These are phyloP conservation scores for Campylomormyrus numenius DNA, from an alignment of 2,113 vertebrate species.

Conservation along the genomic window DNA sequence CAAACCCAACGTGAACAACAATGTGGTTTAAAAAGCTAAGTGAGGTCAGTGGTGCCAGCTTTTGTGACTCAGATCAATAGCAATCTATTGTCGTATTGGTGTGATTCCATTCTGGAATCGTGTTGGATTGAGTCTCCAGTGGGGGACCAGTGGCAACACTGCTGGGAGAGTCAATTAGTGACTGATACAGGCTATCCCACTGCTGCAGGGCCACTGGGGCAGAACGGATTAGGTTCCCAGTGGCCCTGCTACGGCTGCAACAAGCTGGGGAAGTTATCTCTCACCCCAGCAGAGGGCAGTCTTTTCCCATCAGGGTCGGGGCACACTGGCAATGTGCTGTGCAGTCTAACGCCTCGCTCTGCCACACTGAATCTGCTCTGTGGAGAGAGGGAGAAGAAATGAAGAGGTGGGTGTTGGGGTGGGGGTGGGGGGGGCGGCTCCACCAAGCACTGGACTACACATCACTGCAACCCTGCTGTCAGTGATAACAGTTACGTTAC, in stretches of 20 bases:
- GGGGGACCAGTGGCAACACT: neutral
- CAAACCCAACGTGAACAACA: neutral
- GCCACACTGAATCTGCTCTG: constrained; percentile 64
- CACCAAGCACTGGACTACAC: constrained; percentile 9
- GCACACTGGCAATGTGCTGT: constrained; percentile 67
- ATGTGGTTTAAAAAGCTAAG: neutral
- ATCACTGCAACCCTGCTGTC: neutral
- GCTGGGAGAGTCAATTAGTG: neutral
- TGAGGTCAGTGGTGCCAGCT: neutral
- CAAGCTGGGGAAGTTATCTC: constrained; percentile 31
- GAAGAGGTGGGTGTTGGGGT: neutral
- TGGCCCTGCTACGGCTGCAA: neutral
- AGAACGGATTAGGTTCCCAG: neutral
- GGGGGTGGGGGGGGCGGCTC: neutral
- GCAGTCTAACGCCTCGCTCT: constrained; percentile 65
- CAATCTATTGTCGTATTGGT: neutral
- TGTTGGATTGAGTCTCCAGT: neutral
- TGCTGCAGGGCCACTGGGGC: constrained; percentile 25
- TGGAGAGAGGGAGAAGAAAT: constrained; percentile 17
- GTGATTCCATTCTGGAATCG: neutral
- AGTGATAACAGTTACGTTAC: neutral
- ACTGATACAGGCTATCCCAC: neutral
- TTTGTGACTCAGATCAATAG: neutral
- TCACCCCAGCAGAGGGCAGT: constrained; percentile 73
- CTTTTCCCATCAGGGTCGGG: constrained; percentile 68